Evolutionary conservation across 2,113 vertebrate genomes (phyloP), one percentile per base, ranked within the genome.

Genomic region (Sinocyclocheilus grahami): DNA sequence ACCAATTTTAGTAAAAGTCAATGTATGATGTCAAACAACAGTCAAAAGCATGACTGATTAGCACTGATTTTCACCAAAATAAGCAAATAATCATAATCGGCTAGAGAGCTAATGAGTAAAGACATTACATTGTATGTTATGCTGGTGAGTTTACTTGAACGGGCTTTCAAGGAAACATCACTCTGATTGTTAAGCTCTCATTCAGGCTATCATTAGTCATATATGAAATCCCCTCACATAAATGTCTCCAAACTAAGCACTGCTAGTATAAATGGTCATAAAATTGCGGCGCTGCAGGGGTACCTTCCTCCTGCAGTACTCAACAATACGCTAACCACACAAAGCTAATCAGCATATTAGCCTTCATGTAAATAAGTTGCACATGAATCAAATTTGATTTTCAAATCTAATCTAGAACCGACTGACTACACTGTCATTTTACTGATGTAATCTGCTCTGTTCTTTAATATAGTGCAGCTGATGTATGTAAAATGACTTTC

Each of bases 341-440:
- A 22, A 67, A 81, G 85, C 78, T 89, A 90, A 91, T 89, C 88
- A 90, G 78, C 82, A 53, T 62, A 75, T 75, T 48, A 75, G 22
- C 22, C 72, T 75, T 48, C 4, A n/a, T 3, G 39, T 48, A 75
- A 75, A 75, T 48, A 75, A 24, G 22, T 14, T 20, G 14, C 30
- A 69, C 5, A 10, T 9, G 11, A 74, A 74, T 42, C 69, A 22
- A 16, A 37, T 69, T 42, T 74, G 39, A 22, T 42, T 42, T 74
- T 46, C 20, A 74, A n/a, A 46, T 74, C 4, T 22, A 74, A 22
- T 74, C 72, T 13, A 14, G 11, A 20, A 39, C 69, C 2, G 69
- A 72, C 69, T 22, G 16, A 75, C 20, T 42, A 71, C 33, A 22
- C 33, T 39, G 16, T 71, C 16, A 39, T 20, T 71, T 42, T 42